These are phyloP conservation scores for Semotilus atromaculatus DNA, from an alignment of 2,797 vertebrate genomes.

Conservation along the genomic window DNA sequence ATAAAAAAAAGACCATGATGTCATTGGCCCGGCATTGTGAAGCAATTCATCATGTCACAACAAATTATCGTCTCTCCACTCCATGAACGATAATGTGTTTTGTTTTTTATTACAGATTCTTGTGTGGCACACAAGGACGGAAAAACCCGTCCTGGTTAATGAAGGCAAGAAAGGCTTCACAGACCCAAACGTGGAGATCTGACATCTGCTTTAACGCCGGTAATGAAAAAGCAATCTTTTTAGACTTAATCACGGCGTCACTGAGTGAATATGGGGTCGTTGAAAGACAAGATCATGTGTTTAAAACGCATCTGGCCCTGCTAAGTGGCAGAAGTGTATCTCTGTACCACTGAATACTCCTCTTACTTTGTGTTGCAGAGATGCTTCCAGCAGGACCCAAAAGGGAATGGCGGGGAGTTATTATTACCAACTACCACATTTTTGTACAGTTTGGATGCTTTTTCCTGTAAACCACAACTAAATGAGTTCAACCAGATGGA, in stretches of 20 bases:
- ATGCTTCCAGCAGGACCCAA: constrained; percentile 27
- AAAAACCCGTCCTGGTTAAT: constrained; percentile 96
- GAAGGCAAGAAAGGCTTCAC: constrained; percentile 99
- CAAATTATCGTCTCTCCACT: background rate
- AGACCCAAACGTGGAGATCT: constrained; percentile 96
- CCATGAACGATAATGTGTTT: background rate
- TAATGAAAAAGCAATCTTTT: constrained; percentile 60
- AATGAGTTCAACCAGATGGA: constrained; percentile 67
- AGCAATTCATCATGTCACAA: background rate
- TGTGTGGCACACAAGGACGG: constrained; percentile 98
- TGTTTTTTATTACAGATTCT: constrained; percentile 84
- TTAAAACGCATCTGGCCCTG: constrained; percentile 4
- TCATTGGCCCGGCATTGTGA: background rate
- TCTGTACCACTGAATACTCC: background rate
- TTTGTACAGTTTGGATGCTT: constrained; percentile 47
- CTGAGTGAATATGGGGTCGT: background rate
- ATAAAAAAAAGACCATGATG: background rate
- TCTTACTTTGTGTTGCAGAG: constrained; percentile 35
- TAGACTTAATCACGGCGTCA: constrained; percentile 19
- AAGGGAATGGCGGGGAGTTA: constrained; percentile 52
- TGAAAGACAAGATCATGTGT: constrained; percentile 15
- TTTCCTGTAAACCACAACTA: constrained; percentile 62
- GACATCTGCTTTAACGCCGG: constrained; percentile 69
- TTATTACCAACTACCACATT: constrained; percentile 56
- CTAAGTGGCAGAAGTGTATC: constrained; percentile 7